These are phyloP conservation scores for Potamilus streckersoni DNA, from an alignment of 1,140 invertebrate genomes.

Conservation along the genomic window DNA sequence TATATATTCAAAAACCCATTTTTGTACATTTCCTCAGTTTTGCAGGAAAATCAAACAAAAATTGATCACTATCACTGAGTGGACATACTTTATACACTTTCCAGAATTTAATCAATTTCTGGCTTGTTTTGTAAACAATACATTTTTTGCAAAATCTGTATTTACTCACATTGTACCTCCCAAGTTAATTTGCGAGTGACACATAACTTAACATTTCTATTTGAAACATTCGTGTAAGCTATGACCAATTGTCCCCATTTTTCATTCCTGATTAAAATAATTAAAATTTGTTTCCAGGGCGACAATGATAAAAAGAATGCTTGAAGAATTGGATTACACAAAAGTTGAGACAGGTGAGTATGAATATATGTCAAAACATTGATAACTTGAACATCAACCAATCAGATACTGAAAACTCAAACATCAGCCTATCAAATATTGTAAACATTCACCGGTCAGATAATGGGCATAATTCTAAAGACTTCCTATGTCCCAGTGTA, in stretches of 20 bases:
- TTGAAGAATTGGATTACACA: conserved; percentile 71
- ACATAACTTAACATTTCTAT: neutral
- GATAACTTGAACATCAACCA: too few relatives aligned
- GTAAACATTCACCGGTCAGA: too few relatives aligned
- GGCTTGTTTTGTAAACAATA: neutral
- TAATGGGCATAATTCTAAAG: too few relatives aligned
- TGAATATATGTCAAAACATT: too few relatives aligned
- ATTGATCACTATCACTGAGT: too few relatives aligned
- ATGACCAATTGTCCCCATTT: neutral
- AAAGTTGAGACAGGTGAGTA: conserved; percentile 65
- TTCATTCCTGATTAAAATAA: neutral
- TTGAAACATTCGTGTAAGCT: neutral
- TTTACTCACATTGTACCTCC: neutral
- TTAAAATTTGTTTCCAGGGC: conserved; percentile 70
- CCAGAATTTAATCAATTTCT: neutral
- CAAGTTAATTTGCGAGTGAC: neutral
- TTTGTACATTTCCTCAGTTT: too few relatives aligned
- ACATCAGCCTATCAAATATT: too few relatives aligned
- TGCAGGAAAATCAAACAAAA: too few relatives aligned
- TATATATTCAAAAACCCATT: too few relatives aligned
- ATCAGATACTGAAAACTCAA: too few relatives aligned
- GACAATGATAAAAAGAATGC: conserved; percentile 79
- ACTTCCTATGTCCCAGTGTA: too few relatives aligned
- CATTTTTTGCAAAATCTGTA: neutral
- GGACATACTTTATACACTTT: too few relatives aligned